Evolutionary conservation across 2,888 invertebrate species (phyloP).

Genomic region (Limenitis arthemis): DNA sequence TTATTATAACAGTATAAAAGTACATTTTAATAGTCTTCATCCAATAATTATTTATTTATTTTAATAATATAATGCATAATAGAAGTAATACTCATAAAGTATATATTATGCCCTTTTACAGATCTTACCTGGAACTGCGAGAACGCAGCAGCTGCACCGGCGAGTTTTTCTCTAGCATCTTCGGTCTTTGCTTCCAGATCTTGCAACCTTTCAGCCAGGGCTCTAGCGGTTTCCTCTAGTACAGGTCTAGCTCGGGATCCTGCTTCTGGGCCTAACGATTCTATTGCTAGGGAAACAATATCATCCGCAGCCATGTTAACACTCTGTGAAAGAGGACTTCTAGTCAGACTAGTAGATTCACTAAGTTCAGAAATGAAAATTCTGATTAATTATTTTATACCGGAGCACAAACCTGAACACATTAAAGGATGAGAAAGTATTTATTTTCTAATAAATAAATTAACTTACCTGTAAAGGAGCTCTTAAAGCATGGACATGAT

Average conservation of each 20-base stretch:
- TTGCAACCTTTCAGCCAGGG: conserved; percentile 81
- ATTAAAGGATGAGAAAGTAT: neutral
- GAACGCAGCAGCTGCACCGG: conserved; percentile 89
- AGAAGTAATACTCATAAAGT: too few relatives aligned
- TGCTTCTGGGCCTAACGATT: conserved; percentile 81
- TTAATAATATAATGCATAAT: too few relatives aligned
- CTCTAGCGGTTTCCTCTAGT: conserved; percentile 81
- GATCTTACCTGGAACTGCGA: conserved; percentile 82
- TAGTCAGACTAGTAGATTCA: neutral
- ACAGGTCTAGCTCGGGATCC: conserved; percentile 84
- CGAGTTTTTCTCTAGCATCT: conserved; percentile 84
- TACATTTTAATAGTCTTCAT: too few relatives aligned
- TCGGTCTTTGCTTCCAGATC: conserved; percentile 84
- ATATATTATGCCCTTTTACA: too few relatives aligned
- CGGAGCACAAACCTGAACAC: too few relatives aligned
- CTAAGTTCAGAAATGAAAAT: too few relatives aligned
- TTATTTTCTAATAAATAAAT: neutral
- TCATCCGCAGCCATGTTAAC: conserved; percentile 79
- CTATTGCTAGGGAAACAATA: conserved; percentile 66
- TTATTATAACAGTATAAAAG: too few relatives aligned
- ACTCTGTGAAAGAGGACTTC: conserved; percentile 40
- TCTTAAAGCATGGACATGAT: conserved; percentile 84
- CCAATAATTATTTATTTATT: too few relatives aligned
- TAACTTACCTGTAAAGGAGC: conserved; percentile 75
- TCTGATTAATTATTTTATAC: too few relatives aligned